These are phyloP conservation scores for Bagarius yarrelli DNA, from an alignment of 2,113 vertebrate genomes.

Conservation along the genomic window DNA sequence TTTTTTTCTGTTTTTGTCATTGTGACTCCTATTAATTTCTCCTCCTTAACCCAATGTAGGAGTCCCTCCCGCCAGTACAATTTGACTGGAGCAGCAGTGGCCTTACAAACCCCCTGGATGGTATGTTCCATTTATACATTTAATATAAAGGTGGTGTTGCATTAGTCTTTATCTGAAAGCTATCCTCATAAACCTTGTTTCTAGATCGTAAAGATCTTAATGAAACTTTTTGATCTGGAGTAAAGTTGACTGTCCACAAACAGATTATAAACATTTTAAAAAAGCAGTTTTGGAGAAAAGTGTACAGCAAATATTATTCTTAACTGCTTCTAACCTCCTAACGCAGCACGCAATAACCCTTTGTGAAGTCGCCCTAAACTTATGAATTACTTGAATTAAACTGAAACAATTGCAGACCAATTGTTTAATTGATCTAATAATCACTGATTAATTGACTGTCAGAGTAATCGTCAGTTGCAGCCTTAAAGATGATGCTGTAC, in stretches of 20 bases:
- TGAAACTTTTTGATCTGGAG: too few relatives aligned
- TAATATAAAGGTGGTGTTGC: neutral
- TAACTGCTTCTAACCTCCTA: conserved; percentile 3
- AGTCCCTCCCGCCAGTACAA: conserved; percentile 96
- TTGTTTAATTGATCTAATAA: too few relatives aligned
- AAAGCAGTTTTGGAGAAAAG: neutral
- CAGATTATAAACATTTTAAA: neutral
- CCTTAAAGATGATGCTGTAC: neutral
- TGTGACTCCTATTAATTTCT: too few relatives aligned
- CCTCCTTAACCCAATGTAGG: conserved; percentile 67
- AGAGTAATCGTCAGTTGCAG: too few relatives aligned
- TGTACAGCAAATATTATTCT: neutral
- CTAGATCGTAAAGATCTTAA: neutral
- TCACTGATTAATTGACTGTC: too few relatives aligned
- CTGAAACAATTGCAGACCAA: too few relatives aligned
- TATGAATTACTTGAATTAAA: too few relatives aligned
- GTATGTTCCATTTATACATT: conserved; percentile 71
- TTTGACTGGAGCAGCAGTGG: conserved; percentile 99
- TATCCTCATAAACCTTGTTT: neutral
- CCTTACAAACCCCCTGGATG: conserved; percentile 99
- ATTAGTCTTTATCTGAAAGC: neutral
- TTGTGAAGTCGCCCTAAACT: neutral
- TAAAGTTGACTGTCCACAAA: neutral
- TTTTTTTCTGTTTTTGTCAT: too few relatives aligned
- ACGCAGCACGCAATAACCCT: neutral